phyloP scores from a whole-genome alignment of 2,888 invertebrate species.

The Drosophila anomalata region DNA sequence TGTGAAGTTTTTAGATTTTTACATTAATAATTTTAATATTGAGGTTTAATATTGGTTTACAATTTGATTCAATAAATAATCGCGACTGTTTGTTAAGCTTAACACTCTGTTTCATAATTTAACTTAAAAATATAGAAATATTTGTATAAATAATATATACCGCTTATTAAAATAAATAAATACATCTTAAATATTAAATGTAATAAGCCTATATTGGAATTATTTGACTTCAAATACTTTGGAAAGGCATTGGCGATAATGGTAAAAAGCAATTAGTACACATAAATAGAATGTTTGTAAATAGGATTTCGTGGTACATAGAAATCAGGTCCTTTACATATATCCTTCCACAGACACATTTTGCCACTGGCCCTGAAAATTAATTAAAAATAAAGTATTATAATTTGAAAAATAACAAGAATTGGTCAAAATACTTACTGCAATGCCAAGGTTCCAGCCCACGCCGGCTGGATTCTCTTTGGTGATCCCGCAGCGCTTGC shows the following conservation, averaged over 20 bases:
- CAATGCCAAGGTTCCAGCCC: constrained; percentile 90
- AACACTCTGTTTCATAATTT: constrained; percentile 5
- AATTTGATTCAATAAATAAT: constrained; percentile 11
- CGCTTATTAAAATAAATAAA: constrained; percentile 9
- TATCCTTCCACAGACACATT: constrained; percentile 83
- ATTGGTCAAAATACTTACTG: constrained; percentile 57
- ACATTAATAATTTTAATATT: constrained; percentile 28
- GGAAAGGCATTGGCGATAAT: constrained; percentile 13
- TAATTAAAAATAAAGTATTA: constrained; percentile 1
- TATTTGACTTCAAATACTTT: constrained; percentile 5
- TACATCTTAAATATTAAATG: neutral
- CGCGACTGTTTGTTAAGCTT: constrained; percentile 3
- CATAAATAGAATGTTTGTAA: constrained; percentile 27
- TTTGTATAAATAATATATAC: neutral
- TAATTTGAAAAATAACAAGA: neutral
- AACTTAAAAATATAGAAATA: neutral
- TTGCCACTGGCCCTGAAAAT: constrained; percentile 85
- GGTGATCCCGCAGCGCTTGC: constrained; percentile 90
- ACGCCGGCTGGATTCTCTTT: constrained; percentile 89
- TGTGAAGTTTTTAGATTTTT: neutral
- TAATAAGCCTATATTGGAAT: constrained; percentile 6
- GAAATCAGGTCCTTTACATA: constrained; percentile 43
- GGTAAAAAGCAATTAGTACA: constrained; percentile 2
- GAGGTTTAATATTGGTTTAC: constrained; percentile 6
- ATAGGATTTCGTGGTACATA: constrained; percentile 26